Evolutionary conservation across 1,140 invertebrate species (phyloP).

Genomic region (Nebria ingens): DNA sequence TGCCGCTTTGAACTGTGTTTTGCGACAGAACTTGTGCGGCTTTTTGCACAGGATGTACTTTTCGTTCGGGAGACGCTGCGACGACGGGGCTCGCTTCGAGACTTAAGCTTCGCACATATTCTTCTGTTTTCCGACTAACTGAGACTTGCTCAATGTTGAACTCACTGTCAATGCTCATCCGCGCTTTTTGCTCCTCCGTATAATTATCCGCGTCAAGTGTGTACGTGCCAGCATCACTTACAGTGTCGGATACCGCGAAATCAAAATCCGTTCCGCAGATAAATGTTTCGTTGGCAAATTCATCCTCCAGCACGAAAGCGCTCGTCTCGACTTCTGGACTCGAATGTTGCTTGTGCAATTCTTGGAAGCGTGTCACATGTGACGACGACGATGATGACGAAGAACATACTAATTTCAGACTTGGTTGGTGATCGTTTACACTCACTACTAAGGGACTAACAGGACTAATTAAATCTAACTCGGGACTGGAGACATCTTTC

Average conservation of each 20-base stretch:
- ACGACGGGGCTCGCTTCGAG: background rate
- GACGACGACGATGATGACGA: background rate
- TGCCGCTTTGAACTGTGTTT: background rate
- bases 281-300: conserved; percentile 14
- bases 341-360: conserved; percentile 17
- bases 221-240: conserved; percentile 78
- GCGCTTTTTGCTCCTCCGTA: conserved; percentile 73
- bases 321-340: conserved; percentile 19
- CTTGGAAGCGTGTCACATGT: conserved; percentile 3
- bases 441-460: conserved; percentile 22
- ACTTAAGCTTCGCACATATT: conserved; percentile 33
- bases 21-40: background rate
- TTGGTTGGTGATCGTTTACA: conserved; percentile 9
- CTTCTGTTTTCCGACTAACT: conserved; percentile 34
- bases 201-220: conserved; percentile 76
- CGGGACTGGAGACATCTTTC: conserved; percentile 45
- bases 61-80: background rate
- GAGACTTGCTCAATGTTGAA: conserved; percentile 49
- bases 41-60: conserved; percentile 8
- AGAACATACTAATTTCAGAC: background rate
- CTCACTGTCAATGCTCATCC: conserved; percentile 73
- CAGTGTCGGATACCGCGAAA: conserved; percentile 47
- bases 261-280: conserved; percentile 24
- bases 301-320: conserved; percentile 7
- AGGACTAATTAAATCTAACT: conserved; percentile 45